phyloP scores from a whole-genome alignment of 2,797 vertebrate genomes.

The Phataginus tricuspis region DNA sequence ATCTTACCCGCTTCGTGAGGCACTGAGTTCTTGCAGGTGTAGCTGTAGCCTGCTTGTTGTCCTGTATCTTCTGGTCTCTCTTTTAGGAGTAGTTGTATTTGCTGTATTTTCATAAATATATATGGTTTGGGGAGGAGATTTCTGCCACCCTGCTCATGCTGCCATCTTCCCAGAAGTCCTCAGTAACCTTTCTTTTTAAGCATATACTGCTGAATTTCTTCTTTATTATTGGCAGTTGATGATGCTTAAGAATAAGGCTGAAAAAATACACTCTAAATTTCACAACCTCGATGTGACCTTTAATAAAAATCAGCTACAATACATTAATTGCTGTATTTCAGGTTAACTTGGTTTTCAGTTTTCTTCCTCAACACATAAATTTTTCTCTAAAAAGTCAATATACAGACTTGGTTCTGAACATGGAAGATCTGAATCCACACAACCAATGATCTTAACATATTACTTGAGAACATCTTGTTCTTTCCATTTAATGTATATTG shows the following conservation, averaged over 20 bases:
- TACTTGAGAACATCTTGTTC: neutral
- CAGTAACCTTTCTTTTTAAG: neutral
- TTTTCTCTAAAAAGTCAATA: neutral
- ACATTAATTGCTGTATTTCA: neutral
- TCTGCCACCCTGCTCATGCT: no score
- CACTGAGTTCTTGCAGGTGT: no score
- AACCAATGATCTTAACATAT: neutral
- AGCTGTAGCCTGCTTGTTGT: no score
- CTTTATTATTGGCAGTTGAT: neutral
- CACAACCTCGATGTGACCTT: neutral
- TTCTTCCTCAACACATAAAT: neutral
- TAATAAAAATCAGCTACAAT: neutral
- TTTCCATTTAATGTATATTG: neutral
- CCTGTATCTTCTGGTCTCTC: no score
- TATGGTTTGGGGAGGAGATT: no score
- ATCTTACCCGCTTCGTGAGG: no score
- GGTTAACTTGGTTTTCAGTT: conserved; percentile 1
- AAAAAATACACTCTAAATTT: neutral
- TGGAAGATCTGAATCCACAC: neutral
- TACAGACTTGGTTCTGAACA: neutral
- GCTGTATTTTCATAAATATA: no score
- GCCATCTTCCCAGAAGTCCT: no score
- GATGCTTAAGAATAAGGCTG: neutral
- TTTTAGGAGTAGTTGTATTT: no score
- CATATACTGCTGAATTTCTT: neutral